phyloP scores from a whole-genome alignment of 1,140 invertebrate species.

The Drosophila tsacasi region DNA sequence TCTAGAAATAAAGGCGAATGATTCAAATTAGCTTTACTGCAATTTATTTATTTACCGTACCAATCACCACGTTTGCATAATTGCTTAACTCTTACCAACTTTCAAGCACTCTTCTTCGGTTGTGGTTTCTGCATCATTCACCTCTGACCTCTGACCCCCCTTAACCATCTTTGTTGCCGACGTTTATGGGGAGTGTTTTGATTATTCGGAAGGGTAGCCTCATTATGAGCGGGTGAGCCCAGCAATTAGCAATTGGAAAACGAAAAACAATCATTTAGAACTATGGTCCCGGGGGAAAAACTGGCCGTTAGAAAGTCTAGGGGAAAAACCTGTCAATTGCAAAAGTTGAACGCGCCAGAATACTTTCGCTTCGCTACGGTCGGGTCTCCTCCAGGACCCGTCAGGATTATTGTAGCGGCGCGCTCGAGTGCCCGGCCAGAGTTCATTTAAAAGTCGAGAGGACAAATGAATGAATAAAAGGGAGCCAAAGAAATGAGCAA shows the following conservation, averaged over 20 bases:
- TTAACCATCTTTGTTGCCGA: constrained; percentile 16
- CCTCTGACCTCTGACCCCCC: constrained; percentile 2
- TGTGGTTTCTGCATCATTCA: constrained; percentile 52
- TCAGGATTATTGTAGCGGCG: constrained; percentile 23
- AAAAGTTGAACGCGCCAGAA: constrained; percentile 71
- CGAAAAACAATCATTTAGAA: constrained; percentile 31
- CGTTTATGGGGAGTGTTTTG: constrained; percentile 36
- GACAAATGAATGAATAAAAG: constrained; percentile 80
- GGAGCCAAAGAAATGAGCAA: constrained; percentile 52
- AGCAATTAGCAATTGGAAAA: constrained; percentile 44
- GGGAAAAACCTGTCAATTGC: constrained; percentile 72
- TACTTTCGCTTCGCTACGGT: constrained; percentile 30
- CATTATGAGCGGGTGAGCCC: constrained; percentile 24
- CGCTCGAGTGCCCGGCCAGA: constrained; percentile 55
- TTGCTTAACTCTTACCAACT: constrained; percentile 41
- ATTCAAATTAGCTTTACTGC: constrained; percentile 39
- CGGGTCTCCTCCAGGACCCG: not conserved
- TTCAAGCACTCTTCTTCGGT: constrained; percentile 50
- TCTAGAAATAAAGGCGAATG: constrained; percentile 60
- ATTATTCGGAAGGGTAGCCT: constrained; percentile 11
- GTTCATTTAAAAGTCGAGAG: constrained; percentile 81
- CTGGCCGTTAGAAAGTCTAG: constrained; percentile 17
- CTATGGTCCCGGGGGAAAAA: not conserved
- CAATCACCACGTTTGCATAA: constrained; percentile 33
- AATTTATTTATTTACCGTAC: constrained; percentile 45